Base-by-base conservation (phyloP, 2,888 invertebrate species). In the Cheilosia impressa region DNA sequence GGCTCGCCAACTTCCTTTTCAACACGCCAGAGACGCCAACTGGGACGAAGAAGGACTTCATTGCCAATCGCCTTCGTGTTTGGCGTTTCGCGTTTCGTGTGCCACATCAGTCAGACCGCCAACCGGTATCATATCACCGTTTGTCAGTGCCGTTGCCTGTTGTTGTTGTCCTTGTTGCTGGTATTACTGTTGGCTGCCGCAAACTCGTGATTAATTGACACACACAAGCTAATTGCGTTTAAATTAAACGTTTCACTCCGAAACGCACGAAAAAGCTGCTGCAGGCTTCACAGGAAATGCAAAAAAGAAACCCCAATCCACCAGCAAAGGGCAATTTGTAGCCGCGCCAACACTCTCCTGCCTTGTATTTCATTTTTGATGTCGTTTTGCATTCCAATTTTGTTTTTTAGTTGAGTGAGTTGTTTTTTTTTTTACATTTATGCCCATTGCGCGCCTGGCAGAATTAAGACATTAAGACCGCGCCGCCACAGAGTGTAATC, bases 221-320 rank as follows among this genome's bases (percentile, higher is more conserved):
- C 81, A 85, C 81, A 85, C 85, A 85, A 85, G 85, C 85, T 85
- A 85, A 85, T 85, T 85, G 85, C 85, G 85, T 85, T 85, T 85
- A 85, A 85, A 85, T 85, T 85, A 85, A 85, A 85, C 81, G 85
- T 81, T 85, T 85, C 85, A 81, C 81, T 85, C 68, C 53, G 58
- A 84, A 84, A 80, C 75, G 84, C 84, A 66, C 63, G 60, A 76
- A 85, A 71, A 85, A 72, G 50, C 81, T 72, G 81, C 76, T 72
- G 76, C 80, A 77, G 85, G 85, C 72, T 72, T 62, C 27, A 38
- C 79, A 85, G 81, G 81, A 85, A 85, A 81, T 62, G 76, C 31
- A 71, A 52, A 34, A 66, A 53, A 47, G 38, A 60, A 69, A 19
- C 4, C 27, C 10, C 52, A 15, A 22, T 52, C 41, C 62, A 15